Base-by-base conservation (phyloP, 2,797 vertebrate species). In the Acanthurus lineatus region DNA sequence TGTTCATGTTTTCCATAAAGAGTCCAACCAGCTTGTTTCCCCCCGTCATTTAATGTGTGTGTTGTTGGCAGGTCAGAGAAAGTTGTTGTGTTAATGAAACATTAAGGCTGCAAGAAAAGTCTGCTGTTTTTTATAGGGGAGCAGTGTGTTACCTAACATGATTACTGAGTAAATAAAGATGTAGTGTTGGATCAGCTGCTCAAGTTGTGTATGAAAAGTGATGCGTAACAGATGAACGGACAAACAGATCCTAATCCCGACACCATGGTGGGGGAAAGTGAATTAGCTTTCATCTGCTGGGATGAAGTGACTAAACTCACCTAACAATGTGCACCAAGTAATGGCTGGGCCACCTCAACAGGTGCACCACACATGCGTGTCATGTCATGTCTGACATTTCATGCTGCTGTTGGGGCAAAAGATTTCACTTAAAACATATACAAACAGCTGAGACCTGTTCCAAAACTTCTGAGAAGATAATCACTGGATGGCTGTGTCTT, bases 211-310 rank as follows among this genome's bases (percentile, higher is more conserved):
- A 14, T 49, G 57, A 59, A 56, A 64, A 57, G 54, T 58, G 40
- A 72, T 19, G 65, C 57, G 65, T 32, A 58, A 73, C 84, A 75
- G 73, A 88, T 76, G 85, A 66, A 77, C 10, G 17, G 60, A 79
- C 84, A 81, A 84, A 59, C 40, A 3, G 67, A 76, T 48, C 66
- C 48, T 71, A 80, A 82, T 85, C 76, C 73, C 0, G 19, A 73
- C 65, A 68, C 65, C 1, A 4, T 20, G 56, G 47, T 66, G 66
- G 42, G 49, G 63, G 49, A 40, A 69, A 58, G 66, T 58, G 75
- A 78, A 61, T 67, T 63, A 76, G 56, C 70, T 60, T 76, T 63
- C 77, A 69, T 82, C 82, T 82, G 76, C 74, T 59, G 52, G 44
- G 51, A 61, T 48, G 32, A 76, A 67, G 49, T 12, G 25, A 76